Evolutionary conservation across 2,113 vertebrate species (phyloP), one percentile per base, ranked within the genome.

Genomic region (Lophochroa leadbeateri): DNA sequence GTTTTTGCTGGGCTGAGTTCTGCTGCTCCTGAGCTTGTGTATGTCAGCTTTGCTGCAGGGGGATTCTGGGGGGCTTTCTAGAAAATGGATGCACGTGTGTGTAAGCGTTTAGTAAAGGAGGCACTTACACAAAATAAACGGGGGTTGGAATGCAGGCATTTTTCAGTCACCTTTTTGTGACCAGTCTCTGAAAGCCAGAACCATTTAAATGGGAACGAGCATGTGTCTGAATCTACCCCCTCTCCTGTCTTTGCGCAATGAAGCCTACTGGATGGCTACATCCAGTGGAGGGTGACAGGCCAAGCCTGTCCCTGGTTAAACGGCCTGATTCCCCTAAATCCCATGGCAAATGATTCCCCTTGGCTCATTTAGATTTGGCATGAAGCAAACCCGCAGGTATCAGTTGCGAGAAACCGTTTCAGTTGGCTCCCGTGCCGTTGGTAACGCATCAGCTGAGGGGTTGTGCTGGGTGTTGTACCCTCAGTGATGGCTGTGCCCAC

Each of bases 371-470:
- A 53, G 10, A 31, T 43, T 70, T 71, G 52, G 37, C 1, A 1
- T 41, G 65, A 65, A 85, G 52, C 70, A 85, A 94, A n/a, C 21
- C 3, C 11, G 21, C 49, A 58, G 53, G 88, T 74, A 29, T 83
- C 7, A 28, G 6, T 6, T 67, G 27, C 53, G 50, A n/a, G 39
- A 55, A 23, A 65, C 10, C 20, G 9, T 52, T 52, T 50, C 28
- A 35, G 9, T 7, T 57, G 25, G 15, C 23, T 80, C 7, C 29
- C 7, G 49, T 85, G 52, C 33, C n/a, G 19, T 57, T 35, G 39
- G n/a, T 35, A 78, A 13, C 23, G 33, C 13, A 7, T 20, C 0
- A 0, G 2, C 57, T 83, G 12, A 3, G 15, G 27, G 19, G 10
- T 11, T 33, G 37, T 7, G 12, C 21, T 50, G 65, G 8, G 14